These are phyloP conservation scores for Spheniscus mendiculus DNA, from an alignment of 2,113 vertebrate genomes.

Conservation along the genomic window DNA sequence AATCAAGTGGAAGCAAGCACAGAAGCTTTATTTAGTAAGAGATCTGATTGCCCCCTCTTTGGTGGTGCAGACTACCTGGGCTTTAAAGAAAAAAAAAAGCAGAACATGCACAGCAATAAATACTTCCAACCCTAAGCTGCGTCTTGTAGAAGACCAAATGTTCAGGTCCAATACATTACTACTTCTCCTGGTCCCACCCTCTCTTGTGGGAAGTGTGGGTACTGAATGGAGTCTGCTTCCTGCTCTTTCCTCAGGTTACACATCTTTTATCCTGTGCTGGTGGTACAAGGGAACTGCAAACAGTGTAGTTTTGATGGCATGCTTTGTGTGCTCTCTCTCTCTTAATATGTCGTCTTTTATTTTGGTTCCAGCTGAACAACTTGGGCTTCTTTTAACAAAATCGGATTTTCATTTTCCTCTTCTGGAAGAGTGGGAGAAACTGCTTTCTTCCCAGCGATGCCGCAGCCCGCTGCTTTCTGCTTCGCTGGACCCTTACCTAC, in stretches of 20 bases:
- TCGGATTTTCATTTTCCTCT: neutral
- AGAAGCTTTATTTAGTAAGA: neutral
- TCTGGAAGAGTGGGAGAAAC: neutral
- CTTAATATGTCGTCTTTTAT: neutral
- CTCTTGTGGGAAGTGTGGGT: neutral
- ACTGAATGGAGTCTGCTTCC: neutral
- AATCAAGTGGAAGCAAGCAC: neutral
- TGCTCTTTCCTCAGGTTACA: neutral
- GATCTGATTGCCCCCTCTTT: neutral
- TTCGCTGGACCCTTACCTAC: neutral
- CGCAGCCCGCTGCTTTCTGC: neutral
- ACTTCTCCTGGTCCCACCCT: neutral
- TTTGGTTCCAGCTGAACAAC: neutral
- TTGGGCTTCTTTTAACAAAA: constrained; percentile 1
- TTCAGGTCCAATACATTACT: neutral
- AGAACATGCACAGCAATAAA: neutral
- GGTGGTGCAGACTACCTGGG: neutral
- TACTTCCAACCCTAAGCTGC: neutral
- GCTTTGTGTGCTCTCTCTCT: neutral
- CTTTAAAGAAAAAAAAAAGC: neutral
- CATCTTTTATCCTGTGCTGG: neutral
- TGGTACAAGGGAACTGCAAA: neutral
- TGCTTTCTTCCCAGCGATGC: neutral
- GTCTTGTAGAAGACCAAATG: neutral
- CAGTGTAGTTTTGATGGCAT: neutral